Evolutionary conservation across 1,140 invertebrate species (phyloP), one percentile per base, ranked within the genome.

Genomic region (Melitaea cinxia): DNA sequence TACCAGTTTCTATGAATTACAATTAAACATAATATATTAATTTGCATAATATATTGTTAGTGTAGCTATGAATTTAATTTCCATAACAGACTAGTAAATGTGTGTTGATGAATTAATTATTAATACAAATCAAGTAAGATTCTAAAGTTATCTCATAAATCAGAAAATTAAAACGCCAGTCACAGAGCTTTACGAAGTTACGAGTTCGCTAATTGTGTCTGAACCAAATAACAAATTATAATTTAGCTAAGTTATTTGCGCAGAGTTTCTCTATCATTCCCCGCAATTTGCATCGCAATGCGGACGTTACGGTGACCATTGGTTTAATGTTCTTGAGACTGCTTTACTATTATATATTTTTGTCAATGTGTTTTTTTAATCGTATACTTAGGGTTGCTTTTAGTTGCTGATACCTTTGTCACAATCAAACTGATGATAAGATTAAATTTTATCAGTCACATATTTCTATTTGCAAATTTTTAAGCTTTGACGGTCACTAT

Each of bases 161-260:
- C 54, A 58, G 52, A 55, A 30, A 67, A 66, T 66, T 71, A 66
- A 62, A 65, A 53, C 59, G 64, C 64, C 57, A 66, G 64, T 66
- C 57, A 66, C 56, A 66, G 39, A 45, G 26, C 57, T 12, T 60
- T 55, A 73, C 63, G 30, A 66, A 69, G 67, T 73, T 73, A 73
- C 19, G 37, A 68, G 61, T 57, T 57, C 39, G 53, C 55, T 79
- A 79, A 84, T 82, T 80, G 75, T 55, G 70, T 73, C 59, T 65
- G 71, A 78, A 74, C 70, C 71, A 71, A 81, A 82, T 82, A 86
- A 80, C 79, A 82, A 83, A 84, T 86, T 86, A 84, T 78, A 82
- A 80, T 80, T 72, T 71, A 56, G 68, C 47, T 47, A 75, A 82
- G 77, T 83, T 76, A 82, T 82, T 78, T 79, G 76, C 68, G 60